A percentile compares a stretch with the other conserved stretches of the same genome.
These are phyloP conservation scores for Acomys russatus DNA, from an alignment of 2,797 vertebrate genomes.

Conservation along the genomic window DNA sequence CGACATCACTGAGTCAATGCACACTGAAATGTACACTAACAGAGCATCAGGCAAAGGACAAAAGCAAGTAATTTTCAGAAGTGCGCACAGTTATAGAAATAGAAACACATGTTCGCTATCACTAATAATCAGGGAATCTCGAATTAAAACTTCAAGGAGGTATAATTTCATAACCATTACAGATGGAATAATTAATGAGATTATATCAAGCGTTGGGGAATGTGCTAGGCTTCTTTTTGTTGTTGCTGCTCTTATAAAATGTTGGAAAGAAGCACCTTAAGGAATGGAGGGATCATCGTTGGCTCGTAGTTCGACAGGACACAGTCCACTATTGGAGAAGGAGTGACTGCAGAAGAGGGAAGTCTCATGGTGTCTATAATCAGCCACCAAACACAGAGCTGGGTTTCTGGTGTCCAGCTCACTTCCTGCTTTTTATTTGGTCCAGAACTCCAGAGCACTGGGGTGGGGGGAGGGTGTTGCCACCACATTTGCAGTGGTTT, in stretches of 20 bases:
- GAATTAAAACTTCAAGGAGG: constrained; percentile 53
- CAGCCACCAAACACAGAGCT: neutral
- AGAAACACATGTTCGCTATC: neutral
- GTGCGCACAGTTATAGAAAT: neutral
- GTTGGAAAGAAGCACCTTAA: neutral
- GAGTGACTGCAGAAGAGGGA: too few relatives aligned
- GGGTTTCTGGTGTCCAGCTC: neutral
- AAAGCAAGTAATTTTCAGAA: neutral
- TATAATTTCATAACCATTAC: constrained; percentile 48
- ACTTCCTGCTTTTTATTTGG: neutral
- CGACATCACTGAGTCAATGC: neutral
- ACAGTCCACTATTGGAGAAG: neutral
- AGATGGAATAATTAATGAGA: constrained; percentile 40
- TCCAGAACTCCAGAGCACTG: neutral
- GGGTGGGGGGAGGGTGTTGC: too few relatives aligned
- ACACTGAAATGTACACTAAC: neutral
- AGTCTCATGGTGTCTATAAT: neutral
- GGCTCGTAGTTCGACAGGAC: neutral
- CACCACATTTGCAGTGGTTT: too few relatives aligned
- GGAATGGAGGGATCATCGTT: neutral
- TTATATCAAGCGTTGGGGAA: neutral
- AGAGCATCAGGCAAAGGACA: neutral
- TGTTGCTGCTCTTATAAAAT: neutral
- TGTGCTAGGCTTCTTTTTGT: neutral
- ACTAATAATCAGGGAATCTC: constrained; percentile 21